phyloP scores from a whole-genome alignment of 1,140 invertebrate genomes.

The Camponotus pennsylvanicus region DNA sequence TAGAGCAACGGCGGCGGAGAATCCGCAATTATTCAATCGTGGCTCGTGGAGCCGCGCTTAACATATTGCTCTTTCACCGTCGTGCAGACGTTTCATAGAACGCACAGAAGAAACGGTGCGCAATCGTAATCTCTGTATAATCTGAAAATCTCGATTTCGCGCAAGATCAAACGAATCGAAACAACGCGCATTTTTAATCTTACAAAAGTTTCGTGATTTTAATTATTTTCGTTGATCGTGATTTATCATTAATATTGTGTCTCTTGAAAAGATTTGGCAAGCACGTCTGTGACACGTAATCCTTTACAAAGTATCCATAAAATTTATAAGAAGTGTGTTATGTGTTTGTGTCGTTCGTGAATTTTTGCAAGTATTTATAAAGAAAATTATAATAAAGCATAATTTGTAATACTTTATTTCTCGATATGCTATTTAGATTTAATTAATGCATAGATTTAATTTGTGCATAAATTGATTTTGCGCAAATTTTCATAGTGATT shows the following conservation, averaged over 20 bases:
- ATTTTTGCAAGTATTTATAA: background rate
- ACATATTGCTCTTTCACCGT: constrained; percentile 54
- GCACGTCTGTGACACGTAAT: background rate
- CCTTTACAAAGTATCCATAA: background rate
- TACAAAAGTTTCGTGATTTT: background rate
- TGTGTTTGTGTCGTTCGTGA: background rate
- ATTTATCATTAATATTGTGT: background rate
- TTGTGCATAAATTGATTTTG: background rate
- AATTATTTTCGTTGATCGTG: background rate
- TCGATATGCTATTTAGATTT: background rate
- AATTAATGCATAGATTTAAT: background rate
- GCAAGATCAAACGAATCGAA: background rate
- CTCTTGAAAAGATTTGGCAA: background rate
- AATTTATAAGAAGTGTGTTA: background rate
- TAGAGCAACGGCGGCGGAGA: constrained; percentile 65
- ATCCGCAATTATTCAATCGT: constrained; percentile 83
- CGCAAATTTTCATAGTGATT: background rate
- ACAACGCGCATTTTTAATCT: background rate
- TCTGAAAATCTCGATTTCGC: constrained; percentile 43
- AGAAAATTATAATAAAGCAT: background rate
- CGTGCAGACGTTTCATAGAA: constrained; percentile 50
- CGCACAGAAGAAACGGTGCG: constrained; percentile 19
- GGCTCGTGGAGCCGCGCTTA: constrained; percentile 55
- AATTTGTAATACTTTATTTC: background rate
- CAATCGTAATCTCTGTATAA: constrained; percentile 40